Base-by-base conservation (phyloP, 2,797 vertebrate genomes). In the Melopsittacus undulatus region DNA sequence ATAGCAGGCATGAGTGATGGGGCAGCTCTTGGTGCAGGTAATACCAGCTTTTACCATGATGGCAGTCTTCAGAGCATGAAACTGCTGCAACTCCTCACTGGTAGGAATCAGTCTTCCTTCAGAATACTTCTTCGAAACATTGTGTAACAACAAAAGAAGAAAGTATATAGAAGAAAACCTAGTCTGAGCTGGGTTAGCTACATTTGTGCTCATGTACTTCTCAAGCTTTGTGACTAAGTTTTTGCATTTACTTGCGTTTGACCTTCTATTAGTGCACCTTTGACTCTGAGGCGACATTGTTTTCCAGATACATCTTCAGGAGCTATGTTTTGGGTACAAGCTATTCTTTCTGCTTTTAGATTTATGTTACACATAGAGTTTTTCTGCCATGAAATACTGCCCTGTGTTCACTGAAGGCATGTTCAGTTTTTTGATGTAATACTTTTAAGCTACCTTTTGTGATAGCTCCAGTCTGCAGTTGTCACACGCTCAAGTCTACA, bases 401-500 rank as follows among this genome's bases (percentile, higher is more conserved):
- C 87, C 32, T 5, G 11, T 22, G 57, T 94, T 95, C 87, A 79
- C 72, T 32, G 72, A 90, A 87, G 87, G 11, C 74, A 49, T 52
- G 59, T 74, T 79, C 32, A 3, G 83, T 90, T 93, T 72, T 95
- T 93, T 90, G 59, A 94, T 89, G 40, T 22, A n/a, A 20, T 54
- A 10, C 21, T 91, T 96, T 89, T 77, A 69, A 90, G 49, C 22
- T 24, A 43, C 64, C 64, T 92, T 85, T 43, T 72, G 12, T 68
- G 86, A 70, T 64, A 88, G 30, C 11, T 32, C 4, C 94, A 30
- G 34, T 20, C 85, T 83, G 66, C 79, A 87, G 1, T 48, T 75
- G 64, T 94, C 85, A 92, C 82, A 84, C 94, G 20, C 75, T 94
- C 76, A 67, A 72, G 93, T 95, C 76, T 67, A 73, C 57, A 15